phyloP scores from a whole-genome alignment of 1,140 invertebrate species.

The Tribolium castaneum region DNA sequence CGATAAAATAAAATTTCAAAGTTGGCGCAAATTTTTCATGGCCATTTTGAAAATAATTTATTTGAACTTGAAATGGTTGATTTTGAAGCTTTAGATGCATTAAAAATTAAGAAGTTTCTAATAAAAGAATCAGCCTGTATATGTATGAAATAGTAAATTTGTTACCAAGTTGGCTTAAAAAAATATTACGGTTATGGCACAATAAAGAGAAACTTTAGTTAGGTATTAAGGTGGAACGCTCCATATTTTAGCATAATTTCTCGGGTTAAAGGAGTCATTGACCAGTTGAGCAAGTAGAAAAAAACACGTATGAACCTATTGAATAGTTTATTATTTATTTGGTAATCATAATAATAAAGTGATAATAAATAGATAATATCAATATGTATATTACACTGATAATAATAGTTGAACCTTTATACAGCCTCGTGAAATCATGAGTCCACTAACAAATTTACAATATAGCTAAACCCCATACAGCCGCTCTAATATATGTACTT shows the following conservation, averaged over 20 bases:
- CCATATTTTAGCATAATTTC: not conserved
- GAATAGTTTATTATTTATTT: constrained; percentile 25
- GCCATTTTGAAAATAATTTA: too few relatives aligned
- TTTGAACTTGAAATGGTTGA: too few relatives aligned
- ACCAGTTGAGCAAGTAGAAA: not conserved
- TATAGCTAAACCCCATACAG: constrained; percentile 13
- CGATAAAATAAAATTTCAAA: too few relatives aligned
- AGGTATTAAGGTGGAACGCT: too few relatives aligned
- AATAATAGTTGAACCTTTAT: constrained; percentile 15
- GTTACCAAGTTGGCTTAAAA: too few relatives aligned
- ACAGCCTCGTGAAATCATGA: constrained; percentile 16
- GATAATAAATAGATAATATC: constrained; percentile 29
- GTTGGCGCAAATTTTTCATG: too few relatives aligned
- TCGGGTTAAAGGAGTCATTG: not conserved
- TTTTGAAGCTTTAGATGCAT: too few relatives aligned
- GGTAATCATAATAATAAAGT: constrained; percentile 27
- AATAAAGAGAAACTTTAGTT: too few relatives aligned
- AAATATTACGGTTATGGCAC: too few relatives aligned
- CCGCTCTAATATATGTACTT: not conserved
- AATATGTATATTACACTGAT: constrained; percentile 19
- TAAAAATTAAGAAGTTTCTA: too few relatives aligned
- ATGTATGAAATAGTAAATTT: too few relatives aligned
- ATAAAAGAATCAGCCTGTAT: too few relatives aligned
- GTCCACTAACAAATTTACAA: constrained; percentile 33
- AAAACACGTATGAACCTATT: not conserved